A percentile compares a stretch with the other conserved stretches of the same genome.
These are phyloP conservation scores for Reinhardtius hippoglossoides DNA, from an alignment of 2,113 vertebrate species.

Conservation along the genomic window DNA sequence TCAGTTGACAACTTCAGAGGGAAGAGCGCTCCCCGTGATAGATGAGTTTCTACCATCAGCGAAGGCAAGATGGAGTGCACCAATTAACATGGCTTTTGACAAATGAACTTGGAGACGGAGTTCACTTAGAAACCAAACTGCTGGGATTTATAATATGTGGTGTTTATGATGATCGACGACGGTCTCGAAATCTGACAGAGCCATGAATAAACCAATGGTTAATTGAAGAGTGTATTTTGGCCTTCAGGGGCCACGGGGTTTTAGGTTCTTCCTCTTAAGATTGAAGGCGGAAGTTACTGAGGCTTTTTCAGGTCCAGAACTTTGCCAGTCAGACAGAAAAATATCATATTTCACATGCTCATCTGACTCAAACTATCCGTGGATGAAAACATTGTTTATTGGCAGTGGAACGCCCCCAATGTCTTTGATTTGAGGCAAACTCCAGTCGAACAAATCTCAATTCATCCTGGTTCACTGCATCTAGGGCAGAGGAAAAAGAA, in stretches of 20 bases:
- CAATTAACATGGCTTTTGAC: slow-evolving; percentile 68
- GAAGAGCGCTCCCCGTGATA: slow-evolving; percentile 35
- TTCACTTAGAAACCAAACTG: slow-evolving; percentile 47
- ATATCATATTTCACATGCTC: background rate
- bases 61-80: slow-evolving; percentile 65
- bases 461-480: slow-evolving; percentile 32
- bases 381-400: slow-evolving; percentile 50
- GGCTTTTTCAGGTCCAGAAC: slow-evolving; percentile 17
- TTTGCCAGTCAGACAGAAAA: slow-evolving; percentile 22
- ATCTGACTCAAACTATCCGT: slow-evolving; percentile 38
- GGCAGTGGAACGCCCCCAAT: background rate
- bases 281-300: background rate
- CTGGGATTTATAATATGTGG: slow-evolving; percentile 55
- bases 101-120: slow-evolving; percentile 59
- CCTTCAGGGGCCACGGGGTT: background rate
- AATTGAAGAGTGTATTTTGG: slow-evolving; percentile 23
- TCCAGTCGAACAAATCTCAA: slow-evolving; percentile 32
- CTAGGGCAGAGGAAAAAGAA: background rate
- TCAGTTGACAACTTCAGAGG: slow-evolving; percentile 16
- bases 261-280: background rate
- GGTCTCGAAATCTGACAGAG: slow-evolving; percentile 1
- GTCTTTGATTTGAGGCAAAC: background rate
- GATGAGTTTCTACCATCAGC: slow-evolving; percentile 56
- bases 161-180: slow-evolving; percentile 63
- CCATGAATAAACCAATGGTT: slow-evolving; percentile 20